Evolutionary conservation across 2,797 vertebrate genomes (phyloP).

Genomic region (Syndactyla subalaris): DNA sequence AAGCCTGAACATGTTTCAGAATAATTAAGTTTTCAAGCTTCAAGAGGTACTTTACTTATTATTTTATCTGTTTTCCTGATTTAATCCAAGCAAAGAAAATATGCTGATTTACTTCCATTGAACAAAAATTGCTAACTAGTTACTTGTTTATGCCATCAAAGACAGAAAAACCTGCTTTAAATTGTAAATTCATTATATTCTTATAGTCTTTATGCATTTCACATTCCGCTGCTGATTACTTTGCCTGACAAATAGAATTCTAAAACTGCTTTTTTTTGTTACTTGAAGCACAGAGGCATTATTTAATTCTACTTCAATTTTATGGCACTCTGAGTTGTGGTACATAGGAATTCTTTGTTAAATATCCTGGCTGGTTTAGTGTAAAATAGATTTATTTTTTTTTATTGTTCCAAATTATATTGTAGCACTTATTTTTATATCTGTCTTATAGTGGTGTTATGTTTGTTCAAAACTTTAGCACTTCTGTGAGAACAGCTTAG

Average conservation of each 20-base stretch:
- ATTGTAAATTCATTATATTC: constrained; percentile 7
- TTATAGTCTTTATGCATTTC: not conserved
- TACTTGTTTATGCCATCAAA: not conserved
- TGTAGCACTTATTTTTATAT: not conserved
- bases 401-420: not conserved
- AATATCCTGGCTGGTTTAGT: not conserved
- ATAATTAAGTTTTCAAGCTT: not conserved
- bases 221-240: constrained; percentile 10
- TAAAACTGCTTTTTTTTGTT: not conserved
- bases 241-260: not conserved
- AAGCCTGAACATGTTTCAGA: not conserved
- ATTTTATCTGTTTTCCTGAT: not conserved
- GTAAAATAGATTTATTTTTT: not conserved
- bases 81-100: not conserved
- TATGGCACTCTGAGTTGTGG: not conserved
- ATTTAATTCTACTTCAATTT: constrained; percentile 32
- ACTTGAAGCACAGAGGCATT: not conserved
- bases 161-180: not conserved
- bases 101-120: not conserved
- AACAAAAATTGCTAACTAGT: not conserved
- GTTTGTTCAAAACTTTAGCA: not conserved
- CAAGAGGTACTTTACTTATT: not conserved
- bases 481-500: not conserved
- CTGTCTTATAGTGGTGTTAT: not conserved
- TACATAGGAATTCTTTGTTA: not conserved